Percentiles rank a stretch among this genome's conserved stretches.
phyloP scores from a whole-genome alignment of 2,888 invertebrate species.

The Pyrrhosoma nymphula region DNA sequence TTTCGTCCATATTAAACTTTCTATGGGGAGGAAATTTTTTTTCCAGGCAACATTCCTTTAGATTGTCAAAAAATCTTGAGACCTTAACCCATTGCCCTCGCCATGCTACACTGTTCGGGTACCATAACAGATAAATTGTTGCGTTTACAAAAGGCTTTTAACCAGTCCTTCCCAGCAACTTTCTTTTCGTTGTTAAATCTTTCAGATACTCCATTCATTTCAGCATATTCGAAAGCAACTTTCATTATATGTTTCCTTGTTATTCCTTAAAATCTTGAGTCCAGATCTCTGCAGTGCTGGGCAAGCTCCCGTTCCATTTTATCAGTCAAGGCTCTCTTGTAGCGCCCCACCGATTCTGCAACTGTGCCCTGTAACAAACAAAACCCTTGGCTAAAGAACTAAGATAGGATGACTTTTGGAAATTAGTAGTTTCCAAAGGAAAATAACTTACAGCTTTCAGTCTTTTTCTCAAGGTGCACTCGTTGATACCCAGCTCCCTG shows the following conservation, averaged over 20 bases:
- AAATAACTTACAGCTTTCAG: too few species aligned
- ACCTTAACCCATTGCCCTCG: too few species aligned
- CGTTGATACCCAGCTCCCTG: too few species aligned
- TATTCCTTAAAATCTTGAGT: constrained; percentile 73
- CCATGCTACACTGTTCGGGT: background rate
- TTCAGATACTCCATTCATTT: background rate
- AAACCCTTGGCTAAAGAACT: too few species aligned
- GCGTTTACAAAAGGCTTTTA: constrained; percentile 24
- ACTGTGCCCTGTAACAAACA: constrained; percentile 3
- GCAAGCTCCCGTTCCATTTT: too few species aligned
- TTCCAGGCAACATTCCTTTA: too few species aligned
- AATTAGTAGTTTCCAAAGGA: too few species aligned
- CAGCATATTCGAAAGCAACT: constrained; percentile 25
- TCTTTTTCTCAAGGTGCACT: too few species aligned
- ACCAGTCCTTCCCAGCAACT: background rate
- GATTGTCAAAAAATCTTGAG: too few species aligned
- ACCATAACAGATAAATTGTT: background rate
- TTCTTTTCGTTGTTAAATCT: background rate
- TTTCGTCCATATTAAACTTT: too few species aligned
- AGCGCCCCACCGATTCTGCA: background rate
- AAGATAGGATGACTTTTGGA: too few species aligned
- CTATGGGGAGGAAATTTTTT: too few species aligned
- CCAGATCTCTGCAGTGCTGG: constrained; percentile 75
- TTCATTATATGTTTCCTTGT: constrained; percentile 72
- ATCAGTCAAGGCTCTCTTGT: constrained; percentile 64